Base-by-base conservation (phyloP, 2,797 vertebrate genomes). In the Oryzias dopingdopingensis region DNA sequence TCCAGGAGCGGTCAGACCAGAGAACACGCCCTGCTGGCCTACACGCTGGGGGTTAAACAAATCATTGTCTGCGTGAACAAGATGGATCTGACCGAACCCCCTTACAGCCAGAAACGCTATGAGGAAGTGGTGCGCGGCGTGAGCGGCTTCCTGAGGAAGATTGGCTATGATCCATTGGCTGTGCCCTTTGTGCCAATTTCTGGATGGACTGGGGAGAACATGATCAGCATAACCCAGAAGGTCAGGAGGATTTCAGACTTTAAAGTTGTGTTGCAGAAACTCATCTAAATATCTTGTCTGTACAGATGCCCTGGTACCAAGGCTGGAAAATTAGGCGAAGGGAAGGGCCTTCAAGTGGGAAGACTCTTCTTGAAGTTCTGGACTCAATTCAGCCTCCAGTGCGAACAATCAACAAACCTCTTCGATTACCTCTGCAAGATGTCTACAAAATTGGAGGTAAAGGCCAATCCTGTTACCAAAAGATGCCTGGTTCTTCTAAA, bases 31-130 rank as follows among this genome's bases (percentile, higher is more conserved):
- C 42, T 94, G 22, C 75, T 94, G 75, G 92, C 93, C 0, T 94
- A 94, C 79, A 94, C 93, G 0, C 86, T 94, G 44, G 93, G 93
- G 0, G 93, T 94, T 0, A 93, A 94, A 62, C 93, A 94, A 67
- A 84, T 94, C 0, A 88, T 94, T 0, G 91, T 94, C 16, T 92
- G 91, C 0, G 85, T 93, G 32, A 94, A 94, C 85, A 94, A 94
- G 76, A 93, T 94, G 92, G 93, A 94, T 20, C 23, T 88, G 53
- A 90, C 91, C 0, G 92, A 93, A 12, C 93, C 92, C 0, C 89
- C 92, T 0, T 94, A 92, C 71, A 86, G 86, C 73, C 91, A 94
- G 80, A 89, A 88, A 16, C 90, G 92, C 15, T 94, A 82, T 0
- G 88, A 93, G 0, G 93, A 94, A 48, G 93, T 94, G 56, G 84